These are phyloP conservation scores for Geotrupes spiniger DNA, from an alignment of 2,888 invertebrate species.

Conservation along the genomic window DNA sequence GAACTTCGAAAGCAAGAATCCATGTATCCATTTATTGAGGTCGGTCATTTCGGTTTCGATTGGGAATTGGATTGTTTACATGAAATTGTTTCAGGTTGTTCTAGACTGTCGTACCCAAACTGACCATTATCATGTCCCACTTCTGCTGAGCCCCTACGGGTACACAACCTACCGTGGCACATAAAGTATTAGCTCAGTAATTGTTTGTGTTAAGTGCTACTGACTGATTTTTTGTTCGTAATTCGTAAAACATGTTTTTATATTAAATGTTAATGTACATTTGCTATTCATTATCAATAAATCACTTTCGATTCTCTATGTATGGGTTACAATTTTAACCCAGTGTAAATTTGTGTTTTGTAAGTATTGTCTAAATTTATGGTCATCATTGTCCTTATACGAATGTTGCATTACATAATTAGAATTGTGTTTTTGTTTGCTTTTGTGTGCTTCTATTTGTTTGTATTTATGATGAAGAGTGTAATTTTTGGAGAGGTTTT, in stretches of 20 bases:
- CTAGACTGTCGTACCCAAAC: conserved; percentile 63
- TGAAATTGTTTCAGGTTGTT: conserved; percentile 57
- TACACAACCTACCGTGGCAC: conserved; percentile 76
- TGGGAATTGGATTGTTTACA: no score
- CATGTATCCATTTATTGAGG: conserved; percentile 76
- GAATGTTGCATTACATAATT: no score
- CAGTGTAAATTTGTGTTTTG: no score
- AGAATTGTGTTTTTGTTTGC: no score
- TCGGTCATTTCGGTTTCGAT: conserved; percentile 42
- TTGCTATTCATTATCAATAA: no score
- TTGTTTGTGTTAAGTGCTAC: conserved; percentile 6
- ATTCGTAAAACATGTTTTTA: conserved; percentile 4
- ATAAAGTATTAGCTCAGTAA: conserved; percentile 41
- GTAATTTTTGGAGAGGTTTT: no score
- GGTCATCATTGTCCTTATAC: no score
- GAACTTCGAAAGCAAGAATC: conserved; percentile 58
- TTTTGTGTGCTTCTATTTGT: no score
- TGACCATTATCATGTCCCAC: conserved; percentile 72
- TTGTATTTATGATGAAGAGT: no score
- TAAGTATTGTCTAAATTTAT: no score
- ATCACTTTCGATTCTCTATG: no score
- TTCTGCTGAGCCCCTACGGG: conserved; percentile 72
- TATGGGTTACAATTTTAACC: no score
- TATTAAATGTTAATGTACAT: conserved; percentile 5
- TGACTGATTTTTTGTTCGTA: conserved; percentile 7